Evolutionary conservation across 2,888 invertebrate genomes (phyloP).

Genomic region (Hedychridium roseum): DNA sequence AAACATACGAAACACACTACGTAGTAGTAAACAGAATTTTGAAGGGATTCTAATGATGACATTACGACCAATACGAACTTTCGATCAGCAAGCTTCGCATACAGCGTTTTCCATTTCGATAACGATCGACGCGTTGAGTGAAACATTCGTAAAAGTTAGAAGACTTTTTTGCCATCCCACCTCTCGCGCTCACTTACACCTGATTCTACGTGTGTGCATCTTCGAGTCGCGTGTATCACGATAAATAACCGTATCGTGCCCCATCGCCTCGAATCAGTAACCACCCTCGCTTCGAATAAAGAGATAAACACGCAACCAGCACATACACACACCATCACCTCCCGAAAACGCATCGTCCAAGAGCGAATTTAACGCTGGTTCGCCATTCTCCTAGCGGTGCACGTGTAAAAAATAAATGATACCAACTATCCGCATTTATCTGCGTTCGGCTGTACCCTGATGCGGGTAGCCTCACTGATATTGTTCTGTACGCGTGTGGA

Average conservation of each 20-base stretch:
- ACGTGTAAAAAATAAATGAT: slow-evolving; percentile 20
- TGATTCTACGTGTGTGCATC: background rate
- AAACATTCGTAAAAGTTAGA: slow-evolving; percentile 39
- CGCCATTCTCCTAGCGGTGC: background rate
- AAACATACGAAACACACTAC: too few relatives aligned
- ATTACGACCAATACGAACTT: too few relatives aligned
- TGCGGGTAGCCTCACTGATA: background rate
- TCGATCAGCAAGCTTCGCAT: too few relatives aligned
- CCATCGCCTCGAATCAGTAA: too few relatives aligned
- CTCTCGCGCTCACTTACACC: slow-evolving; percentile 15
- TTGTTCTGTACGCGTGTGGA: background rate
- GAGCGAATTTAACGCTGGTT: background rate
- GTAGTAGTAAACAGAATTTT: too few relatives aligned
- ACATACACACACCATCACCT: background rate
- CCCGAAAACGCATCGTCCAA: background rate
- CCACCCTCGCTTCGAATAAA: background rate
- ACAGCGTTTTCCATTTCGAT: slow-evolving; percentile 19
- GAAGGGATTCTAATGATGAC: too few relatives aligned
- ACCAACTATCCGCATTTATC: slow-evolving; percentile 30
- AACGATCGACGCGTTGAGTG: slow-evolving; percentile 35
- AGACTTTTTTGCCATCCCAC: slow-evolving; percentile 51
- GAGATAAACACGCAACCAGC: background rate
- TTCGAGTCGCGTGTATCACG: background rate
- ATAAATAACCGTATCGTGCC: too few relatives aligned
- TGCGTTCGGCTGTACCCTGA: background rate